Conservation (phyloP, 2,113 vertebrate genomes). For the Empidonax traillii region DNA sequence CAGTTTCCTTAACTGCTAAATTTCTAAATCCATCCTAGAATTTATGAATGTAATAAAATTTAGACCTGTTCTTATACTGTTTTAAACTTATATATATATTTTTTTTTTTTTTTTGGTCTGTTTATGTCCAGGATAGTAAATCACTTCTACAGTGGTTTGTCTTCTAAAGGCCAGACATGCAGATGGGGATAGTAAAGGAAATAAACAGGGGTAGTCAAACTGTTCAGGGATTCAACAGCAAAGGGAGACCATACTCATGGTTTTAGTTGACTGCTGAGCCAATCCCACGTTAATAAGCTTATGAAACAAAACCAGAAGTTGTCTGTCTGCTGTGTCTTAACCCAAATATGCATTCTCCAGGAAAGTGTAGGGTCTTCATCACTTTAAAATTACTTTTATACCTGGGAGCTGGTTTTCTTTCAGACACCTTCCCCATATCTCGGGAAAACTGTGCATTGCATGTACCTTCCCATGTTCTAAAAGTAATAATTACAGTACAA, state of each 20-base stretch:
- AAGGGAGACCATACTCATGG: not conserved
- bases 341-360: not conserved
- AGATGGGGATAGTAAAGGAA: not conserved
- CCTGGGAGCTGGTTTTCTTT: not conserved
- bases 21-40: constrained; percentile 13
- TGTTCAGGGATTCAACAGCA: not conserved
- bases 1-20: not conserved
- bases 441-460: not conserved
- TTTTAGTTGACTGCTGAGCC: not conserved
- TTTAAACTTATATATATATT: not conserved
- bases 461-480: not conserved
- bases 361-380: not conserved
- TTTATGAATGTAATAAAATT: constrained; percentile 3
- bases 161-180: not conserved
- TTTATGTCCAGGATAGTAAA: not conserved
- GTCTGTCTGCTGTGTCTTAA: not conserved
- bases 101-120: not conserved
- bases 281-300: not conserved
- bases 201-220: not conserved
- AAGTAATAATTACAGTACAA: not conserved
- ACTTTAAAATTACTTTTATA: not conserved
- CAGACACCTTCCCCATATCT: not conserved
- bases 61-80: not conserved
- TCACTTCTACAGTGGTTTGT: not conserved
- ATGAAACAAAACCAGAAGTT: not conserved